These are phyloP conservation scores for Hylia prasina DNA, from an alignment of 2,113 vertebrate species.

Conservation along the genomic window DNA sequence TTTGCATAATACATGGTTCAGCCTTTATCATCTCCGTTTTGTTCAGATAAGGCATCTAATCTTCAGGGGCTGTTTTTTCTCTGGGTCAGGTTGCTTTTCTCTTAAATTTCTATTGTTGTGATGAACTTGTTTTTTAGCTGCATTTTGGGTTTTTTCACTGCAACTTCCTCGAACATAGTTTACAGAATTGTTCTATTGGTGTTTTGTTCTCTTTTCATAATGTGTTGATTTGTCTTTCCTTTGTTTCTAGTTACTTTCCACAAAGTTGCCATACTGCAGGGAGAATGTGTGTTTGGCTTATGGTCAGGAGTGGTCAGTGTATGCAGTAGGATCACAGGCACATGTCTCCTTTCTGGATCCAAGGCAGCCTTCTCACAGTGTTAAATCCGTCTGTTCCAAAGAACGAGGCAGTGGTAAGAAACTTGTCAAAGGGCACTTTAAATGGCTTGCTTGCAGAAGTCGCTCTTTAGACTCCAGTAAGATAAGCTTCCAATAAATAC, in stretches of 20 bases:
- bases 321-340: conserved; percentile 94
- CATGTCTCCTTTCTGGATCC: conserved; percentile 97
- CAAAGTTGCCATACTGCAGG: conserved; percentile 92
- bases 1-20: background rate
- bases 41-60: background rate
- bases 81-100: background rate
- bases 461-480: background rate
- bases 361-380: conserved; percentile 85
- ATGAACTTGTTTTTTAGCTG: background rate
- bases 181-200: background rate
- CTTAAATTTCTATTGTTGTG: background rate
- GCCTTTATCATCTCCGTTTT: background rate
- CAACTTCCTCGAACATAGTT: background rate
- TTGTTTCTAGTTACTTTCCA: conserved; percentile 85
- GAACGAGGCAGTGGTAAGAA: conserved; percentile 93
- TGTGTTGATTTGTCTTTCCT: background rate
- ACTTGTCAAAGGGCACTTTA: background rate
- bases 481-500: background rate
- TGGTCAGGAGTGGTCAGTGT: conserved; percentile 94
- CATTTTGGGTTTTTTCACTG: background rate
- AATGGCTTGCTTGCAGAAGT: background rate
- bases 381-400: conserved; percentile 91
- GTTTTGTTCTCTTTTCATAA: background rate
- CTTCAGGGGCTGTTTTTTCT: background rate
- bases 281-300: conserved; percentile 97